Base-by-base conservation (phyloP, 2,797 vertebrate genomes). In the Saxicola maurus region DNA sequence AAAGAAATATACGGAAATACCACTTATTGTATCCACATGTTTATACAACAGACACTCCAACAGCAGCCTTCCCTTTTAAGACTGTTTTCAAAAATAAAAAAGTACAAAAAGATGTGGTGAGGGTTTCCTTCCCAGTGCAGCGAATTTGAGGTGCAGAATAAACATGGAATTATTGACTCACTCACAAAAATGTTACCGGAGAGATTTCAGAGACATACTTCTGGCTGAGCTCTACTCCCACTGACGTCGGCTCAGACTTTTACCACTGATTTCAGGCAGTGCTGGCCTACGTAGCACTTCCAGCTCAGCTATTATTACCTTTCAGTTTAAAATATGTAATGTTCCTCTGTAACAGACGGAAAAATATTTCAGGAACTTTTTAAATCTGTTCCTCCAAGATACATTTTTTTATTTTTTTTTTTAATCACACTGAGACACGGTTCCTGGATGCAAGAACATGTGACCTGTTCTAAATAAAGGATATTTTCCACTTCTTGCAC, bases 401-500 rank as follows among this genome's bases (percentile, higher is more conserved):
- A 94, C 89, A 72, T 95, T 96, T 97, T 96, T 94, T 42, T 88
- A 75, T 83, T 86, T 80, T 67, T 86, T 86, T 86, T 90, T 89
- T 84, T 20, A 82, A 88, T 82, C 94, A 94, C 90, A 95, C 93
- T 96, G 95, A 97, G 95, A 93, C 93, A 40, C 79, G 73, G 96
- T 96, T 97, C 95, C 96, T 97, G 96, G 97, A 97, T 96, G 96
- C 96, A 95, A 96, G 96, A 94, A 95, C 97, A 97, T 96, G 97
- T 98, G 97, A 97, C 96, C 94, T 95, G 95, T 97, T 97, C 97
- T 97, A 98, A 98, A 98, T 97, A 97, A 98, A 98, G 97, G 96
- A 97, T 97, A 97, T 97, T 98, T 98, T 98, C 97, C 97, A 98
- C 97, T 97, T 97, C 97, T 97, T 97, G 97, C 97, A 97, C 97